These are phyloP conservation scores for Ptilonorhynchus violaceus DNA, from an alignment of 2,113 vertebrate genomes.

Conservation along the genomic window DNA sequence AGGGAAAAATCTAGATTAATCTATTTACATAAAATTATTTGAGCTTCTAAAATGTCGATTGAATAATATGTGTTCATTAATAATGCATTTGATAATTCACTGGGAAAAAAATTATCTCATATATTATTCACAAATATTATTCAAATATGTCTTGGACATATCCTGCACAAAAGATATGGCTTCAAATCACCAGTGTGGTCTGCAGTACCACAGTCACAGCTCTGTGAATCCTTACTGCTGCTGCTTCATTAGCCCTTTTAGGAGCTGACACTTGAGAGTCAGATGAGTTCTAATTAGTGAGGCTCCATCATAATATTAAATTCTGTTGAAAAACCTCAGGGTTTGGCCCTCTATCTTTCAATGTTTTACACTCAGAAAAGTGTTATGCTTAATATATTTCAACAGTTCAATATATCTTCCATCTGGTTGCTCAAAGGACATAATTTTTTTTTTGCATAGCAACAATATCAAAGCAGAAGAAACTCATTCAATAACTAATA, in stretches of 20 bases:
- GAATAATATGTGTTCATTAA: neutral
- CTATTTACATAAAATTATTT: conserved; percentile 3
- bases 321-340: neutral
- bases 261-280: neutral
- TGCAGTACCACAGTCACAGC: neutral
- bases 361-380: neutral
- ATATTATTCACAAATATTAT: conserved; percentile 52
- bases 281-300: neutral
- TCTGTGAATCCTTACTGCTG: neutral
- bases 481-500: neutral
- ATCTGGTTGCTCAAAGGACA: neutral
- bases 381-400: neutral
- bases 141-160: conserved; percentile 1
- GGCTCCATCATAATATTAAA: neutral
- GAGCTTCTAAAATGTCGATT: neutral
- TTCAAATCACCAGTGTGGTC: neutral
- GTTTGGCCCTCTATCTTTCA: neutral
- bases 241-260: neutral
- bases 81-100: conserved; percentile 21
- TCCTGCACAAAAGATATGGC: neutral
- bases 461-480: neutral
- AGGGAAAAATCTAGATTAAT: neutral
- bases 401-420: neutral
- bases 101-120: conserved; percentile 6
- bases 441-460: neutral